Conservation (phyloP, 2,113 vertebrate species). For the Aix galericulata region DNA sequence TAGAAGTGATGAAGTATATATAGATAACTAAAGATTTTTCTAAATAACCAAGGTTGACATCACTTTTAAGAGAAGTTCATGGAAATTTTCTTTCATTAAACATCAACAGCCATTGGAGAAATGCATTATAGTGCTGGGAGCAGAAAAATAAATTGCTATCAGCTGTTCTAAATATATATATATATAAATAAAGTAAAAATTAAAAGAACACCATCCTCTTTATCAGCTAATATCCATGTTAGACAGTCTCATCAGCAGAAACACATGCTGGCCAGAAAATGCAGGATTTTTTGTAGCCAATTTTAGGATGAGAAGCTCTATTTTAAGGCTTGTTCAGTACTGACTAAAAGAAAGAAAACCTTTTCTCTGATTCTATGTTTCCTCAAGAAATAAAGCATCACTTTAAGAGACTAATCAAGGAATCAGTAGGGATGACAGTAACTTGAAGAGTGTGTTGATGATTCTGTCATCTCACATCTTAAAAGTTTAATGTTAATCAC, state of each 20-base stretch:
- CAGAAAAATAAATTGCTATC: neutral
- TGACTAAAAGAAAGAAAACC: neutral
- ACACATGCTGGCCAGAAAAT: neutral
- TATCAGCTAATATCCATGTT: fast-evolving
- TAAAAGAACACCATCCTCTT: neutral
- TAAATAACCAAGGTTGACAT: neutral
- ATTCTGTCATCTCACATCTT: neutral
- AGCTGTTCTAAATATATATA: fast-evolving
- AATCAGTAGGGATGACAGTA: neutral
- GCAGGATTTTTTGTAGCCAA: neutral
- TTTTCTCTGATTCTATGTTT: neutral
- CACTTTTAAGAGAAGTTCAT: neutral
- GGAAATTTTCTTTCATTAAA: neutral
- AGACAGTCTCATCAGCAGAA: neutral
- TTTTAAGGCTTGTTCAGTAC: neutral
- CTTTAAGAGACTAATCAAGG: neutral
- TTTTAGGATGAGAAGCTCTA: neutral
- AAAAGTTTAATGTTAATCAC: neutral
- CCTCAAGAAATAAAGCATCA: neutral
- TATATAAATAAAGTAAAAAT: neutral
- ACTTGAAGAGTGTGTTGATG: neutral
- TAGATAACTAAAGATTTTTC: neutral
- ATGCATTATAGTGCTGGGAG: neutral
- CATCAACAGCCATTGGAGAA: neutral
- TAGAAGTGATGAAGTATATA: neutral